A percentile compares a stretch with the other conserved stretches of the same genome.
These are phyloP conservation scores for Corythoichthys haematopterus DNA, from an alignment of 2,113 vertebrate genomes.

Conservation along the genomic window DNA sequence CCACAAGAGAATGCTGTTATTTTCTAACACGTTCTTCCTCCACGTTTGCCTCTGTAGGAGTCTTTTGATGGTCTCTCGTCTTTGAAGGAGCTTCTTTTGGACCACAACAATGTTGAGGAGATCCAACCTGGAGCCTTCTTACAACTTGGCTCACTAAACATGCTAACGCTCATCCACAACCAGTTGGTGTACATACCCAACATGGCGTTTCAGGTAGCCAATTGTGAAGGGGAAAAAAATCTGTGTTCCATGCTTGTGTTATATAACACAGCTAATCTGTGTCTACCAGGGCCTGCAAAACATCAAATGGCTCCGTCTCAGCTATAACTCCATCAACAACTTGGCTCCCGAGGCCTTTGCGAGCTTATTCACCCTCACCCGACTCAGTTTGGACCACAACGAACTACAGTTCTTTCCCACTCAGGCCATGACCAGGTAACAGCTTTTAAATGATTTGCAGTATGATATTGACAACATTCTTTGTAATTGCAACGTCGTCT, in stretches of 20 bases:
- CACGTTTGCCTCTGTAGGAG: slow-evolving; percentile 63
- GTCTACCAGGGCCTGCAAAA: slow-evolving; percentile 77
- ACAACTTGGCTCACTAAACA: slow-evolving; percentile 79
- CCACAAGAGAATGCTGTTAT: background rate
- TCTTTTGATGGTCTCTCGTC: slow-evolving; percentile 87
- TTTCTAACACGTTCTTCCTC: background rate
- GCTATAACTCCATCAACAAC: slow-evolving; percentile 83
- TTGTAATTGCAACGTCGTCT: background rate
- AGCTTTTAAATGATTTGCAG: background rate
- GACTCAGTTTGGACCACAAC: slow-evolving; percentile 87
- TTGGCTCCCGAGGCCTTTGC: slow-evolving; percentile 83
- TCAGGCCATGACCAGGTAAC: slow-evolving; percentile 75
- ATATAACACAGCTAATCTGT: slow-evolving; percentile 29
- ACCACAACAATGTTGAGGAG: slow-evolving; percentile 84
- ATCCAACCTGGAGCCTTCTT: slow-evolving; percentile 85
- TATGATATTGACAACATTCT: background rate
- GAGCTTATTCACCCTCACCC: slow-evolving; percentile 76
- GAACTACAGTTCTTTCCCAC: slow-evolving; percentile 87
- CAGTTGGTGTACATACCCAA: slow-evolving; percentile 88
- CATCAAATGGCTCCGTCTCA: slow-evolving; percentile 82
- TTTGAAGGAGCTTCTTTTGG: slow-evolving; percentile 80
- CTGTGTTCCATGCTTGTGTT: background rate
- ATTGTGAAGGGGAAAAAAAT: background rate
- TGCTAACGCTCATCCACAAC: slow-evolving; percentile 80
- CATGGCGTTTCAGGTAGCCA: slow-evolving; percentile 81